phyloP scores from a whole-genome alignment of 2,888 invertebrate species.

The Calliscelio sp. region DNA sequence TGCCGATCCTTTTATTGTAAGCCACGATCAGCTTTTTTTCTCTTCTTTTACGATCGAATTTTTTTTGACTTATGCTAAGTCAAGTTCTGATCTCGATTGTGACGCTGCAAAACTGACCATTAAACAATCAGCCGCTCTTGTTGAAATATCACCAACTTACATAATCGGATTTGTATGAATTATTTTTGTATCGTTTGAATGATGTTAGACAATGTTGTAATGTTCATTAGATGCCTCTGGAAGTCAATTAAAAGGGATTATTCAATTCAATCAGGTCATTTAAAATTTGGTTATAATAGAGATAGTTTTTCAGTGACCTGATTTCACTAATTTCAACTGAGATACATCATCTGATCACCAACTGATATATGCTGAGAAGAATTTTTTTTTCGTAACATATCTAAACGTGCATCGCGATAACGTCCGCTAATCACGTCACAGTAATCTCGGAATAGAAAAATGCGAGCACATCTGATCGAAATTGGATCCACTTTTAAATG shows the following conservation, averaged over 20 bases:
- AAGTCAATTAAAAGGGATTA: too few species aligned
- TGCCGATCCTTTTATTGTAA: too few species aligned
- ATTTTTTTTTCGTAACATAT: slow-evolving; percentile 43
- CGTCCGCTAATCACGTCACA: slow-evolving; percentile 38
- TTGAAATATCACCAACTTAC: slow-evolving; percentile 44
- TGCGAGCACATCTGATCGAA: slow-evolving; percentile 6
- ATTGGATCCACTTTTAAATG: slow-evolving; percentile 27
- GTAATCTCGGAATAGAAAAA: slow-evolving; percentile 42
- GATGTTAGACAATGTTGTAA: slow-evolving; percentile 10
- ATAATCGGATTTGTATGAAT: slow-evolving; percentile 37
- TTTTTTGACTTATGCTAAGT: slow-evolving; percentile 51
- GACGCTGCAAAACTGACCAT: slow-evolving; percentile 52
- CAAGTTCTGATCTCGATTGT: slow-evolving; percentile 38
- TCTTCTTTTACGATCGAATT: too few species aligned
- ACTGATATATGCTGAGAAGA: slow-evolving; percentile 36
- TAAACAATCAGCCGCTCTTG: slow-evolving; percentile 53
- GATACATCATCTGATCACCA: slow-evolving; percentile 55
- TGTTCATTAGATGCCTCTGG: too few species aligned
- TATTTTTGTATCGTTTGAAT: slow-evolving; percentile 45
- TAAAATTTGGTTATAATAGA: slow-evolving; percentile 30
- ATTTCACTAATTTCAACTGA: slow-evolving; percentile 62
- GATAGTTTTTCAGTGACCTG: slow-evolving; percentile 50
- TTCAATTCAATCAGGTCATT: slow-evolving; percentile 24
- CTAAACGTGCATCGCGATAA: slow-evolving; percentile 55
- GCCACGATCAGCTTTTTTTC: too few species aligned